Percentiles rank a stretch among this genome's conserved stretches.
Evolutionary conservation across 2,888 invertebrate genomes (phyloP).

Genomic region (Torymus texanus): DNA sequence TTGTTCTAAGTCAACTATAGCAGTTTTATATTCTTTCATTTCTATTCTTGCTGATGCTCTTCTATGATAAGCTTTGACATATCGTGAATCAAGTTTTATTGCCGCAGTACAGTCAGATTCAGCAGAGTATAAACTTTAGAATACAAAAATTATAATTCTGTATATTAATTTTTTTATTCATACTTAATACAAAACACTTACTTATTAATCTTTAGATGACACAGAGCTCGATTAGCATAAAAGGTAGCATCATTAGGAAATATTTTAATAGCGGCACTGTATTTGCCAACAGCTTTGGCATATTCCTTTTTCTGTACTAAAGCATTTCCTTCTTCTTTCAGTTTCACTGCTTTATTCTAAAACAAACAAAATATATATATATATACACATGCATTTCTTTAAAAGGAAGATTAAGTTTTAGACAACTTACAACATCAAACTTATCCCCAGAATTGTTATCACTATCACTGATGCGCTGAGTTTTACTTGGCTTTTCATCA

Average conservation of each 20-base stretch:
- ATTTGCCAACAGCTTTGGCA: conserved; percentile 90
- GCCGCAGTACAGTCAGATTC: conserved; percentile 89
- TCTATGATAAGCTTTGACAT: conserved; percentile 90
- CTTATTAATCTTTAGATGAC: conserved; percentile 88
- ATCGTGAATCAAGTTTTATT: conserved; percentile 84
- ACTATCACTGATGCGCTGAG: conserved; percentile 78
- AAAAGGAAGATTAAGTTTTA: conserved; percentile 4
- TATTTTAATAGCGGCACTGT: conserved; percentile 89
- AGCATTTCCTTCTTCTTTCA: conserved; percentile 89
- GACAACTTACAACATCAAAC: conserved; percentile 82
- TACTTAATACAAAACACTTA: conserved; percentile 75
- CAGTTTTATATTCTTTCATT: conserved; percentile 83
- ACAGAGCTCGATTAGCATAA: conserved; percentile 92
- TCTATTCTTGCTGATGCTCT: conserved; percentile 86
- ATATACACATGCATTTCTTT: too few relatives aligned
- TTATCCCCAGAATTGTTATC: conserved; percentile 87
- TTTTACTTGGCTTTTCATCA: conserved; percentile 44
- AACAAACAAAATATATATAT: conserved; percentile 52
- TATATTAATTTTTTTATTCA: conserved; percentile 23
- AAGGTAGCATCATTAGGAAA: conserved; percentile 87
- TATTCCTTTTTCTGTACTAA: conserved; percentile 88
- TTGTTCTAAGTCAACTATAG: conserved; percentile 83
- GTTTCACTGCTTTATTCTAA: conserved; percentile 81
- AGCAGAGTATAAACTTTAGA: conserved; percentile 80
- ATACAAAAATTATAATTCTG: conserved; percentile 12